Base-by-base conservation (phyloP, 2,888 invertebrate species). In the Shargacucullia verbasci region DNA sequence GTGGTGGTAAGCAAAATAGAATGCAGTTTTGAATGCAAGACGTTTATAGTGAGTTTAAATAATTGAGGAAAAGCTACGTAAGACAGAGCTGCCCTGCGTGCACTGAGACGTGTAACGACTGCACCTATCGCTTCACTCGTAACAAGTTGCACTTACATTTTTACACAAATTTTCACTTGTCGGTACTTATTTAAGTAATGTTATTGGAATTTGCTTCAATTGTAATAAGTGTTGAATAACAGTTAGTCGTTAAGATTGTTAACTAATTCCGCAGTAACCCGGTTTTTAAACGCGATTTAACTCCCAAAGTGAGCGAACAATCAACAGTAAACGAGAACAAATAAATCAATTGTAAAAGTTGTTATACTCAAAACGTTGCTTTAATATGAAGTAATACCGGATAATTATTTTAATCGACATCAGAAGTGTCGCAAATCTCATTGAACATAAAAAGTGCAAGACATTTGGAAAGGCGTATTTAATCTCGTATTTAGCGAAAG, bases 11-110 rank as follows among this genome's bases (percentile, higher is more conserved):
- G 72, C 58, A 47, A 63, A 60, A 69, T 61, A 70, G 60, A 75
- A 76, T 71, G 49, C 58, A 68, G 72, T 78, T 70, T 77, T 64
- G 62, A 71, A 72, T 43, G 40, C 15, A 44, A 55, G 34, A 67
- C 48, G 49, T 59, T 60, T 54, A 62, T 50, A 27, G 47, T 56
- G 37, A 55, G 41, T 63, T 54, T 60, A 40, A 58, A 47, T 70
- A 60, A 64, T 55, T 59, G 34, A 61, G 50, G 55, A 54, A 54
- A 50, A 37, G n/a, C 20, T 35, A 20, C 10, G 29, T 54, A 55
- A 52, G 9, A n/a, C 34, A 37, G 15, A 4, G 11, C 38, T 38
- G 10, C 7, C n/a, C 12, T n/a, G 25, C n/a, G 31, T 43, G 13
- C 14, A 46, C 25, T 35, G 12, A 14, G 31, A 40, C 47, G 47